These are phyloP conservation scores for Mellilla xanthometata DNA, from an alignment of 2,888 invertebrate genomes.

Conservation along the genomic window DNA sequence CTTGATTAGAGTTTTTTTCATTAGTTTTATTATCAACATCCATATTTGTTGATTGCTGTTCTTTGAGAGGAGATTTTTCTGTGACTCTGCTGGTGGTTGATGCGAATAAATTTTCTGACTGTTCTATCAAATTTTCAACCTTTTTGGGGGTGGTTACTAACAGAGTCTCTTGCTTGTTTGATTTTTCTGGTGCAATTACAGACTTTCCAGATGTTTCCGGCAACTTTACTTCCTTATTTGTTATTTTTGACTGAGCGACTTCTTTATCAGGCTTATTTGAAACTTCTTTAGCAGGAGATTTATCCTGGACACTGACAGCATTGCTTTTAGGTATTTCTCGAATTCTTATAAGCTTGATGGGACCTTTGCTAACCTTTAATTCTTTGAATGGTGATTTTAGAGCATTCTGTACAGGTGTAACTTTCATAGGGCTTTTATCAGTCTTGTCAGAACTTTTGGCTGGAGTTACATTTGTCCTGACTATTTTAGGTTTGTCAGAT, in stretches of 20 bases:
- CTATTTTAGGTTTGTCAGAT: constrained; percentile 43
- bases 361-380: constrained; percentile 2
- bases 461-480: constrained; percentile 5
- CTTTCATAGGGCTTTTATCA: constrained; percentile 19
- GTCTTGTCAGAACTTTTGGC: constrained; percentile 20
- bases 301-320: not conserved
- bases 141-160: not conserved
- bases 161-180: not conserved
- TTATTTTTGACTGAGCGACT: not conserved
- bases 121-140: not conserved
- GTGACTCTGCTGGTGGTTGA: not conserved
- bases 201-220: not conserved
- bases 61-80: not conserved
- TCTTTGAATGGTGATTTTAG: constrained; percentile 19
- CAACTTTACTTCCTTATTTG: not conserved
- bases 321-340: constrained; percentile 2
- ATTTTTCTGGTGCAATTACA: not conserved
- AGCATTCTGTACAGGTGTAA: constrained; percentile 6
- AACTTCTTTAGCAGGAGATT: constrained; percentile 15
- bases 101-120: too few species aligned
- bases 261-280: constrained; percentile 9
- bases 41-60: not conserved
- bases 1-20: not conserved
- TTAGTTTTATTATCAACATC: not conserved
- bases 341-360: constrained; percentile 3